Evolutionary conservation across 2,797 vertebrate species (phyloP).

Genomic region (Glyptemys insculpta): DNA sequence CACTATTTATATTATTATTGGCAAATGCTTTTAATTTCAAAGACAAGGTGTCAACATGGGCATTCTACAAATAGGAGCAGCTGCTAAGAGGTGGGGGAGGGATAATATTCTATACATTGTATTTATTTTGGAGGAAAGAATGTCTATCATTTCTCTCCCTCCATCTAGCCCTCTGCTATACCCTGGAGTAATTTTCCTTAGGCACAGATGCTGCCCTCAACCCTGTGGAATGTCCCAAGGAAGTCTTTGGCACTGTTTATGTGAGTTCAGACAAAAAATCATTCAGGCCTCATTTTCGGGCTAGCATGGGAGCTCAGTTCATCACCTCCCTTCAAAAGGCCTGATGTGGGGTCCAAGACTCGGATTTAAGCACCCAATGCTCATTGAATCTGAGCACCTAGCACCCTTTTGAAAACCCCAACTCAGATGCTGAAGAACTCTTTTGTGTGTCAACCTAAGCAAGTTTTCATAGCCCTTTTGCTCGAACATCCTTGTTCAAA

Average conservation of each 20-base stretch:
- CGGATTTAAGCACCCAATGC: neutral
- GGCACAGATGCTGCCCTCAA: neutral
- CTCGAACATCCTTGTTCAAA: neutral
- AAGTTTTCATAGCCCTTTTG: neutral
- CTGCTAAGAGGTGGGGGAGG: neutral
- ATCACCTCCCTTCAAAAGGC: neutral
- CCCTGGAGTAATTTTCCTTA: neutral
- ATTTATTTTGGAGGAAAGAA: neutral
- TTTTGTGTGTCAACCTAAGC: neutral
- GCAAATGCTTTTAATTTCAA: neutral
- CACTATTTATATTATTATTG: neutral
- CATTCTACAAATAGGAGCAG: neutral
- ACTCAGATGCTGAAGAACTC: neutral
- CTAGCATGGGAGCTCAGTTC: neutral
- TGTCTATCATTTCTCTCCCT: neutral
- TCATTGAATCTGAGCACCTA: neutral
- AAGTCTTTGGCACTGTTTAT: neutral
- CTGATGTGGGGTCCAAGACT: neutral
- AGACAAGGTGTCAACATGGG: neutral
- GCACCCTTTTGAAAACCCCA: neutral
- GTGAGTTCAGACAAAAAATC: neutral
- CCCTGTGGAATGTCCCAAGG: neutral
- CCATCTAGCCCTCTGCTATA: neutral
- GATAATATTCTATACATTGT: neutral
- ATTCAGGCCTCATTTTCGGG: neutral